A percentile compares a stretch with the other conserved stretches of the same genome.
Conservation (phyloP, 92 coral and sea anemone genomes). For the Palythoa grandiflora region DNA sequence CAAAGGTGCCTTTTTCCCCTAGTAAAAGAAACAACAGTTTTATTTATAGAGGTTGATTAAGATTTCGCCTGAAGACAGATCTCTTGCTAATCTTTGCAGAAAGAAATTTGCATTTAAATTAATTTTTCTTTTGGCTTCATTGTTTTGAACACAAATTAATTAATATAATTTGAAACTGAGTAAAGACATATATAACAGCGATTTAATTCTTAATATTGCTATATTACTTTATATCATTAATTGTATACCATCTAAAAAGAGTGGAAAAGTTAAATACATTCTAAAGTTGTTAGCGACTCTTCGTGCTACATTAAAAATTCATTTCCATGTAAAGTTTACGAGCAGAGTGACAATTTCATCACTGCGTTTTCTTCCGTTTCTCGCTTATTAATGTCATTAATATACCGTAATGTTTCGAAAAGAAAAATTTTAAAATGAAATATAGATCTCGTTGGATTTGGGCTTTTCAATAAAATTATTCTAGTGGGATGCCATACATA, state of each 20-base stretch:
- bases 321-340: slow-evolving; percentile 14
- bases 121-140: slow-evolving; percentile 24
- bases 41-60: neutral
- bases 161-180: slow-evolving; percentile 8
- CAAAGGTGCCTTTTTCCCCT: neutral
- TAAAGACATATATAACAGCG: neutral
- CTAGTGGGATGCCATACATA: neutral
- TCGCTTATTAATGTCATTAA: neutral
- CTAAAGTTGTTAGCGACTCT: neutral
- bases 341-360: neutral
- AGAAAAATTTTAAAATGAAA: neutral
- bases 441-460: neutral
- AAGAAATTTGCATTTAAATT: slow-evolving; percentile 43
- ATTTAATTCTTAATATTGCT: neutral
- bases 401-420: neutral
- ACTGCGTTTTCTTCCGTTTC: neutral
- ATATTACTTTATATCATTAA: neutral
- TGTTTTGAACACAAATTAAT: slow-evolving; percentile 26
- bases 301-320: slow-evolving; percentile 3
- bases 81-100: slow-evolving; percentile 1
- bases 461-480: neutral
- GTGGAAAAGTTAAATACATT: neutral
- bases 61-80: slow-evolving; percentile 25
- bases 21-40: neutral
- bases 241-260: slow-evolving; percentile 9